Evolutionary conservation across 2,113 vertebrate genomes (phyloP), one percentile per base, ranked within the genome.

Genomic region (Australoheros scitulus): DNA sequence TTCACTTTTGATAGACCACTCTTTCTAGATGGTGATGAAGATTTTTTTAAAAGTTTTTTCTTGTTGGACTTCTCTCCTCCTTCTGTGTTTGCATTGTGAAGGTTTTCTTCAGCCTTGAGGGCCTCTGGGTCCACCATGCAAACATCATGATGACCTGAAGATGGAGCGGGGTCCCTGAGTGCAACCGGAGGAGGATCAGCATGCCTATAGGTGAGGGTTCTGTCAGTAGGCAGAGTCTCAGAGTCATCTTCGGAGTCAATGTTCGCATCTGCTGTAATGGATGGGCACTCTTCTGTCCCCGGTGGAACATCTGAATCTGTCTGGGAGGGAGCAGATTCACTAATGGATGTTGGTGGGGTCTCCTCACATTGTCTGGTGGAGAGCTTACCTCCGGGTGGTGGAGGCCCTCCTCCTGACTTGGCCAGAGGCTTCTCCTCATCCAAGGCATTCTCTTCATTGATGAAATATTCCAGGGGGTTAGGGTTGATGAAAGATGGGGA

Each of bases 231-330:
- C 76, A 99, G 96, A 70, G 98, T 99, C 94, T 99, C 98, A 0
- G 98, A 99, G 83, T 99, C 98, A 29, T 99, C 98, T 91, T 99
- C 98, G 0, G 98, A 99, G 92, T 99, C 98, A 57, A 99, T 99
- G 85, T 98, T 98, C 64, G 97, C 98, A 90, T 99, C 98, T 8
- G 98, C 97, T 84, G 98, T 99, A 88, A 99, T 99, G 68, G 98
- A 99, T 63, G 98, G 98, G 29, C 98, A 99, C 86, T 99, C 98
- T 81, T 99, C 98, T 0, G 98, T 99, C 60, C 98, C 98, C 0
- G 98, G 98, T 6, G 97, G 98, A 8, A 99, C 97, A 84, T 99
- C 98, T 0, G 98, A 99, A 91, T 99, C 98, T 0, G 97, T 99
- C 89, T 98, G 97, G 11, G 97, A 98, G 1, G 97, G 97, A 26